Conservation (phyloP, 2,113 vertebrate genomes). For the Ceyx margarethae region DNA sequence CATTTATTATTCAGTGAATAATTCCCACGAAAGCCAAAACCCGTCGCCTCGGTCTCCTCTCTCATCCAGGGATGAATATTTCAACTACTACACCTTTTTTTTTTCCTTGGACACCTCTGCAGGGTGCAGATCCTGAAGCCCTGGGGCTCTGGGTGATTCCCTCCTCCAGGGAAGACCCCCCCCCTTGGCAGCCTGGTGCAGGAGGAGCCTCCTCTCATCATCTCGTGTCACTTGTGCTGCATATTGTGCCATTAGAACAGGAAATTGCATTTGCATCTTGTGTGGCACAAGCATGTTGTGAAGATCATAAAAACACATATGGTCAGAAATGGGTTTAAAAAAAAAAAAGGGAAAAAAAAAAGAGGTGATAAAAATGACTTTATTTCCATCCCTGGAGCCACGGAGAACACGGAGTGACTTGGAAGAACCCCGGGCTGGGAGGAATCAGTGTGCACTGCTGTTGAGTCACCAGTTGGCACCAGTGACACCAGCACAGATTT, state of each 20-base stretch:
- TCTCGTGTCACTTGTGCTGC: slow-evolving; percentile 70
- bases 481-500: not conserved
- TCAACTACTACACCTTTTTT: not conserved
- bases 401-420: not conserved
- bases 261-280: slow-evolving; percentile 78
- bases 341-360: not conserved
- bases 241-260: slow-evolving; percentile 69
- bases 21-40: not conserved
- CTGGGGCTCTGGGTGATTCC: not conserved
- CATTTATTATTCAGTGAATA: slow-evolving; percentile 3
- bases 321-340: slow-evolving; percentile 57
- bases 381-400: not conserved
- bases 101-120: not conserved
- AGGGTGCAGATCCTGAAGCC: not conserved
- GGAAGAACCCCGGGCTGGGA: not conserved
- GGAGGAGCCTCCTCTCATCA: slow-evolving; percentile 26
- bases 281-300: slow-evolving; percentile 77
- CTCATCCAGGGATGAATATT: slow-evolving; percentile 17
- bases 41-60: not conserved
- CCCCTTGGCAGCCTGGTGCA: too few species aligned
- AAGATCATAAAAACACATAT: slow-evolving; percentile 80
- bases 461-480: slow-evolving; percentile 46
- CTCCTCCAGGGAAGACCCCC: not conserved
- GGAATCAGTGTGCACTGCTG: not conserved
- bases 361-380: slow-evolving; percentile 70